Evolutionary conservation across 2,888 invertebrate species (phyloP).

Genomic region (Aporophyla nigra): DNA sequence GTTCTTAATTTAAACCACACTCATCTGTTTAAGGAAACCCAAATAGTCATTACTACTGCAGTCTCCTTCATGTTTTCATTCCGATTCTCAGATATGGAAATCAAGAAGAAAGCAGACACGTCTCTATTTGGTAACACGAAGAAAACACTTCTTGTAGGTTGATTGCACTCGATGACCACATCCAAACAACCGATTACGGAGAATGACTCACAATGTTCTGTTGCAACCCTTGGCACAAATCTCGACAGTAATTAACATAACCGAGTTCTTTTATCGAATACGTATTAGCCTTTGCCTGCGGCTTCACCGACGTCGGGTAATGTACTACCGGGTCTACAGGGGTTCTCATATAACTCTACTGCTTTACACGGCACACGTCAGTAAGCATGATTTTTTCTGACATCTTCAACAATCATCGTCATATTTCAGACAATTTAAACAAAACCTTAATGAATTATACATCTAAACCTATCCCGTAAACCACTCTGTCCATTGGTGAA

Average conservation of each 20-base stretch:
- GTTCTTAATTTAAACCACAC: background rate
- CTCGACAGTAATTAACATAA: slow-evolving; percentile 35
- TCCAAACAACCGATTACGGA: slow-evolving; percentile 33
- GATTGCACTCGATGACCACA: slow-evolving; percentile 35
- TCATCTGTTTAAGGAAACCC: background rate
- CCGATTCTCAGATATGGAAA: slow-evolving; percentile 2
- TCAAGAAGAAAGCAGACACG: slow-evolving; percentile 14
- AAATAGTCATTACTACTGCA: background rate
- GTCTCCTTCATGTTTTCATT: background rate
- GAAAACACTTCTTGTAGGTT: slow-evolving; percentile 15
- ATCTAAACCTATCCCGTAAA: no score
- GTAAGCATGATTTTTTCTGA: no score
- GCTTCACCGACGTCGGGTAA: background rate
- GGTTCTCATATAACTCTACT: no score
- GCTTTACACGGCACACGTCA: no score
- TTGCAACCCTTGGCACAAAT: slow-evolving; percentile 54
- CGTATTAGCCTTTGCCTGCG: background rate
- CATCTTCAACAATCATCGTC: background rate
- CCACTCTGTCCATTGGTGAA: background rate
- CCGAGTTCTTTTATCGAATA: slow-evolving; percentile 24
- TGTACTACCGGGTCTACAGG: background rate
- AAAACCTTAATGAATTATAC: no score
- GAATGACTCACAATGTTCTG: slow-evolving; percentile 42
- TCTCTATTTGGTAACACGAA: slow-evolving; percentile 9
- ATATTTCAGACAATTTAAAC: background rate